Evolutionary conservation across 2,113 vertebrate genomes (phyloP), one percentile per base, ranked within the genome.

Genomic region (Hyaena hyaena): DNA sequence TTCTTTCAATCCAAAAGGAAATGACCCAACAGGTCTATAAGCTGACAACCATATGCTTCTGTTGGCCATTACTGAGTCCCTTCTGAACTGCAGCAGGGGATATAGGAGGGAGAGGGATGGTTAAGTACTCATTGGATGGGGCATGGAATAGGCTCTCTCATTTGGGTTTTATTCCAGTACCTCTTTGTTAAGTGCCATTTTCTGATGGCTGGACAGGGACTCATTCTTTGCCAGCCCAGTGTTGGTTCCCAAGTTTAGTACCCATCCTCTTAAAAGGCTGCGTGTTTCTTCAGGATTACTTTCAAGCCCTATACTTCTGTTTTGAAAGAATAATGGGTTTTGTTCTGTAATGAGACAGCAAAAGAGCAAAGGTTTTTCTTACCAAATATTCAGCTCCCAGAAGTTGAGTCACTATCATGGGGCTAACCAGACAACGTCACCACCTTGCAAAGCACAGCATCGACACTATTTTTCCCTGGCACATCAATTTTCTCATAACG

Each of bases 321-420:
- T 93, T 90, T 39, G 68, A 95, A 96, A 88, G 53, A 83, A 84
- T 10, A 16, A 87, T 17, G 12, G 9, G 15, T 73, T 90, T 91
- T 92, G 82, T 21, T 86, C 26, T 35, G 11, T 45, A 73, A 80
- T 7, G 39, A 66, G 69, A 80, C 19, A 85, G 43, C 53, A 93
- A 87, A 80, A 8, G 35, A 31, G 53, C 69, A 82, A 63, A 82
- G 63, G 26, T n/a, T 88, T 90, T 90, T 80, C 74, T 45, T 87
- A 80, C 48, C 71, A 82, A 93, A 93, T 55, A 93, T n/a, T 61
- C 39, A 97, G 35, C 48, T 87, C 92, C 68, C 92, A 16, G 71
- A 88, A 80, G 68, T 15, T 74, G 81, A 93, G 73, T 95, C 79
- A 55, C 68, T 39, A 4, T 69, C 39, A 11, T 0, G 2, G 63